Conservation (phyloP, 2,797 vertebrate genomes). For the Sebastes hubbsi region DNA sequence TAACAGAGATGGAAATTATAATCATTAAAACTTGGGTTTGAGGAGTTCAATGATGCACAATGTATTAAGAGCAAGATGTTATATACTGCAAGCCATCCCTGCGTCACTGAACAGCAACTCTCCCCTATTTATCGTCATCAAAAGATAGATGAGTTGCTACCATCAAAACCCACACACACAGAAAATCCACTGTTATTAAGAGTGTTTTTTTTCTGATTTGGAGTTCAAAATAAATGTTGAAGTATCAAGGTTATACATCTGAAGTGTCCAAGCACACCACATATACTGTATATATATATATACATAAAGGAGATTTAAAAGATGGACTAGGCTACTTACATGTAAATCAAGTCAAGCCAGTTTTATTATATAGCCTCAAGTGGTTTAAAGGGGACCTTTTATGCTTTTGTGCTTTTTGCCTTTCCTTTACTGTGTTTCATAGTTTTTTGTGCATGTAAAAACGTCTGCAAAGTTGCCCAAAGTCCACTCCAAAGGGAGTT, state of each 20-base stretch:
- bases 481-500: too few relatives aligned
- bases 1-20: background rate
- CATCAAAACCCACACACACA: background rate
- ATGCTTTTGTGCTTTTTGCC: too few relatives aligned
- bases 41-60: background rate
- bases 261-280: too few relatives aligned
- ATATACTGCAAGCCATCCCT: background rate
- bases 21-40: background rate
- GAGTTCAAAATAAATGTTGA: background rate
- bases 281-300: too few relatives aligned
- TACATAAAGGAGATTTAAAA: too few relatives aligned
- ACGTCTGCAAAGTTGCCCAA: too few relatives aligned
- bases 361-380: background rate
- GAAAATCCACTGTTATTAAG: background rate
- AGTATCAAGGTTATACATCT: too few relatives aligned
- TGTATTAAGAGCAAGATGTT: background rate
- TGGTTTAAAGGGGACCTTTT: too few relatives aligned
- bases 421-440: too few relatives aligned
- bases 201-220: background rate
- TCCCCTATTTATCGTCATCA: background rate
- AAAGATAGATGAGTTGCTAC: background rate
- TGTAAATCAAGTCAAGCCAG: background rate
- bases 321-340: too few relatives aligned
- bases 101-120: background rate
- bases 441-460: too few relatives aligned